Percentiles rank a stretch among this genome's conserved stretches.
Evolutionary conservation across 2,113 vertebrate species (phyloP).

Genomic region (Bufo bufo): DNA sequence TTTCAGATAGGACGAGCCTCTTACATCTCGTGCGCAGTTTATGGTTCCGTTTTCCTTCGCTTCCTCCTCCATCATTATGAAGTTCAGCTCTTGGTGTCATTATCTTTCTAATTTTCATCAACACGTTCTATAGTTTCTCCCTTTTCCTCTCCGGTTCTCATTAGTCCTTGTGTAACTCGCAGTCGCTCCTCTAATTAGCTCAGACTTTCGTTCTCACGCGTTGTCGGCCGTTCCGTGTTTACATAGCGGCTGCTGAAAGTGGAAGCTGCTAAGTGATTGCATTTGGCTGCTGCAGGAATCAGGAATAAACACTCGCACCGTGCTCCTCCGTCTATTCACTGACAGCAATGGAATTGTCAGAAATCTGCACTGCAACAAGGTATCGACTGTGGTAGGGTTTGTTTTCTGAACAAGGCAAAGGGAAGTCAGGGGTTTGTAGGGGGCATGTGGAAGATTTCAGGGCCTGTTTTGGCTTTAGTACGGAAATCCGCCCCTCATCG

Average conservation of each 20-base stretch:
- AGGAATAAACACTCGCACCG: not conserved
- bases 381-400: not conserved
- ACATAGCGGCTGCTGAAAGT: constrained; percentile 15
- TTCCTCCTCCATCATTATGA: not conserved
- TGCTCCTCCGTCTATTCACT: not conserved
- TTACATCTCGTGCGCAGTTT: too few relatives aligned
- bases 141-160: not conserved
- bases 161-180: not conserved
- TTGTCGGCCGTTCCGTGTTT: constrained; percentile 1
- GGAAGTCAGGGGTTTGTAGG: too few relatives aligned
- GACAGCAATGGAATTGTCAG: not conserved
- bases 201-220: not conserved
- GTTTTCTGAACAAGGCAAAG: not conserved
- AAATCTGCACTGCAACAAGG: not conserved
- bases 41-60: too few relatives aligned
- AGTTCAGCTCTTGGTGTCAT: too few relatives aligned
- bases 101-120: not conserved
- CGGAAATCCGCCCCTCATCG: not conserved
- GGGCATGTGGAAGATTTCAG: too few relatives aligned
- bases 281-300: constrained; percentile 1
- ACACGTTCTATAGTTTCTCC: too few relatives aligned
- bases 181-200: not conserved
- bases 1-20: not conserved
- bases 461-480: too few relatives aligned
- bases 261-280: constrained; percentile 32